phyloP scores from a whole-genome alignment of 2,888 invertebrate genomes.

The Branchinecta sandiegonensis region DNA sequence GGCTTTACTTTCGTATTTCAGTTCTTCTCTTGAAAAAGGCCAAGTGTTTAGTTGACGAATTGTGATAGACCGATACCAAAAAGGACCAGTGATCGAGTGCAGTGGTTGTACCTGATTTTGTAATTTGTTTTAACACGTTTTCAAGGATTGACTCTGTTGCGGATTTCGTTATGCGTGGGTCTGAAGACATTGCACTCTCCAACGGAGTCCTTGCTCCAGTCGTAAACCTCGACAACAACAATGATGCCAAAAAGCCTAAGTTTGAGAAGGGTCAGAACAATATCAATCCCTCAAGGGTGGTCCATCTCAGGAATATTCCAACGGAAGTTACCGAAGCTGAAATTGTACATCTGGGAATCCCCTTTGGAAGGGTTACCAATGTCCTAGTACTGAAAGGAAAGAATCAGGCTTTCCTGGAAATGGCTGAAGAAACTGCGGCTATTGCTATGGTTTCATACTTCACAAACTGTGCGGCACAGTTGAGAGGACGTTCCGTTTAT shows the following conservation, averaged over 20 bases:
- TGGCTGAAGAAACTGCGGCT: slow-evolving; percentile 87
- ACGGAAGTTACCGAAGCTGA: slow-evolving; percentile 94
- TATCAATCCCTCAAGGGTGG: slow-evolving; percentile 83
- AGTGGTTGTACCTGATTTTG: too few species aligned
- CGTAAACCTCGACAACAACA: slow-evolving; percentile 78
- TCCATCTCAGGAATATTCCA: slow-evolving; percentile 97
- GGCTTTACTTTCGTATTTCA: too few species aligned
- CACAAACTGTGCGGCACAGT: slow-evolving; percentile 66
- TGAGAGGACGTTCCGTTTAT: slow-evolving; percentile 89
- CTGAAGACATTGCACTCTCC: slow-evolving; percentile 90
- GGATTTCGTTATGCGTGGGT: slow-evolving; percentile 49
- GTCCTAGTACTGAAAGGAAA: slow-evolving; percentile 94
- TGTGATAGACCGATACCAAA: too few species aligned
- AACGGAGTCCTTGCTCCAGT: slow-evolving; percentile 49
- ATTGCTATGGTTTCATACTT: slow-evolving; percentile 92
- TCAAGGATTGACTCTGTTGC: too few species aligned
- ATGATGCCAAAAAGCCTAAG: slow-evolving; percentile 87
- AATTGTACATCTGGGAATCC: slow-evolving; percentile 89
- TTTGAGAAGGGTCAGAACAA: slow-evolving; percentile 55
- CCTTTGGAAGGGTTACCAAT: slow-evolving; percentile 95
- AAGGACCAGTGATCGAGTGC: too few species aligned
- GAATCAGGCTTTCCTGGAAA: slow-evolving; percentile 94
- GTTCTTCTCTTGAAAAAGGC: too few species aligned
- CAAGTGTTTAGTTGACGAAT: too few species aligned
- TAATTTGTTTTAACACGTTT: too few species aligned